Evolutionary conservation across 2,797 vertebrate species (phyloP).

Genomic region (Oceanodroma leucorhoa): DNA sequence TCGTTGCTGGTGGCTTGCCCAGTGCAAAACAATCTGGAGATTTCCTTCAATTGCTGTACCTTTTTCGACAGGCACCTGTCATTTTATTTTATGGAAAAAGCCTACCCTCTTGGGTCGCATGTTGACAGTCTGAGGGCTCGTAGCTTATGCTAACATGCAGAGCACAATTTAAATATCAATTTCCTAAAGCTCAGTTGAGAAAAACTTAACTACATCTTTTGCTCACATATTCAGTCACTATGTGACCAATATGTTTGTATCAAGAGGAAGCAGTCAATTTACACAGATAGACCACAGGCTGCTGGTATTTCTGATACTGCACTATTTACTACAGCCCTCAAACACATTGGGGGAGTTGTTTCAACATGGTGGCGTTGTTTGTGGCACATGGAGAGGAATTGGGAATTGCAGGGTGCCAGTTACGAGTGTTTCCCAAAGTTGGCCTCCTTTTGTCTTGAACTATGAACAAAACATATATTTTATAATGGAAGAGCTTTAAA

Average conservation of each 20-base stretch:
- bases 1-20: neutral
- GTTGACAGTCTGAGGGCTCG: neutral
- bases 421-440: neutral
- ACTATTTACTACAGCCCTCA: neutral
- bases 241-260: neutral
- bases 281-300: neutral
- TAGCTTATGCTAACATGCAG: neutral
- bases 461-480: neutral
- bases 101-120: neutral
- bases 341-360: neutral
- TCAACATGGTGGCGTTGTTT: fast-evolving
- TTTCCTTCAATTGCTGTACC: neutral
- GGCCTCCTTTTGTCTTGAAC: neutral
- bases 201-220: neutral
- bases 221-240: neutral
- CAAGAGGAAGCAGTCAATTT: neutral
- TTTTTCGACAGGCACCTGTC: neutral
- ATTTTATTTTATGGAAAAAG: neutral
- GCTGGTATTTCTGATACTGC: too few species aligned
- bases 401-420: neutral
- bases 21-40: neutral
- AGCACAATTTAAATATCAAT: neutral
- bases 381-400: neutral
- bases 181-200: neutral
- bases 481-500: neutral